These are phyloP conservation scores for Trachelipus rathkii DNA, from an alignment of 1,140 invertebrate genomes.

Conservation along the genomic window DNA sequence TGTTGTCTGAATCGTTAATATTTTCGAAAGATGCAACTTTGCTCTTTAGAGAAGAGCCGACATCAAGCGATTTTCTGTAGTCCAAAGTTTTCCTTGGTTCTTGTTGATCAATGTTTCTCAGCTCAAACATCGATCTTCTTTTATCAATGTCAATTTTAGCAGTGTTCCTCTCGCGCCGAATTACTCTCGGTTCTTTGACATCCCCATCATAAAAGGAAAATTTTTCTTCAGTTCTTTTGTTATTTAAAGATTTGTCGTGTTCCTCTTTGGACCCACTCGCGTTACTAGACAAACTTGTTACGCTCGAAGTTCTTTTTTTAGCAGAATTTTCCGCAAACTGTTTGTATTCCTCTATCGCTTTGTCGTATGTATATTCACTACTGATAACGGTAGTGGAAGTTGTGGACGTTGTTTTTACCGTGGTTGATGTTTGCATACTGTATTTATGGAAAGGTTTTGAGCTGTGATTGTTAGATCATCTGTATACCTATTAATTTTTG, in stretches of 20 bases:
- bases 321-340: constrained; percentile 58
- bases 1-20: constrained; percentile 45
- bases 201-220: constrained; percentile 40
- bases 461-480: too few species aligned
- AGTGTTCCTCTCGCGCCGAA: constrained; percentile 46
- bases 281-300: constrained; percentile 47
- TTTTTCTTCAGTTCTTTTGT: constrained; percentile 38
- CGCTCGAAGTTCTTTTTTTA: constrained; percentile 44
- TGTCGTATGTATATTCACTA: constrained; percentile 78
- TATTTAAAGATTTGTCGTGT: constrained; percentile 34
- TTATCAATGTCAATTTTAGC: too few species aligned
- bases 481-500: too few species aligned
- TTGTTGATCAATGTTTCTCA: too few species aligned
- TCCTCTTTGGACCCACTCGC: constrained; percentile 46
- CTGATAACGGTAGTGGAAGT: constrained; percentile 25
- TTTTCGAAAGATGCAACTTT: too few species aligned
- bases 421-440: background rate
- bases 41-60: too few species aligned
- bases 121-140: constrained; percentile 75
- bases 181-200: constrained; percentile 34
- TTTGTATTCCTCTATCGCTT: constrained; percentile 77
- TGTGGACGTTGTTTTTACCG: background rate
- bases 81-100: too few species aligned
- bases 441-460: too few species aligned
- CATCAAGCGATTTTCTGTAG: too few species aligned